A percentile compares a stretch with the other conserved stretches of the same genome.
Evolutionary conservation across 2,888 invertebrate genomes (phyloP).

Genomic region (Hofmannophila pseudospretella): DNA sequence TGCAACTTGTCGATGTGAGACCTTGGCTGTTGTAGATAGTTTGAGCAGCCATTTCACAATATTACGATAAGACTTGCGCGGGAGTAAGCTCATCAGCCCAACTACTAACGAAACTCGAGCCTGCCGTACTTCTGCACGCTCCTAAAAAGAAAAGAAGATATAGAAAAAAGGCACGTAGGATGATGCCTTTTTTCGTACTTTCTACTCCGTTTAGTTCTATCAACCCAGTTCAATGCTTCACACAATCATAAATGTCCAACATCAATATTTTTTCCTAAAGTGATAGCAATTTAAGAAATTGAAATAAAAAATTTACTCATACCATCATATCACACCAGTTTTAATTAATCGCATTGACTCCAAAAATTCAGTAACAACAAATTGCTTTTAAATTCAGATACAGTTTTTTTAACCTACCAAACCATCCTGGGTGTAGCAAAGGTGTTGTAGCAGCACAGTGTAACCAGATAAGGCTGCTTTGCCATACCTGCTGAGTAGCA

Average conservation of each 20-base stretch:
- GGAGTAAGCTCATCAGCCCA: constrained; percentile 61
- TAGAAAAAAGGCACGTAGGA: too few species aligned
- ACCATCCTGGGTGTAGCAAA: constrained; percentile 54
- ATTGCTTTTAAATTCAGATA: too few species aligned
- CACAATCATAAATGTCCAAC: too few species aligned
- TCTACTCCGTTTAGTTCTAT: too few species aligned
- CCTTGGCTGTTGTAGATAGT: constrained; percentile 48
- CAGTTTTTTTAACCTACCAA: constrained; percentile 41
- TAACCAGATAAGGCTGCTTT: constrained; percentile 50
- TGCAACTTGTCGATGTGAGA: constrained; percentile 57
- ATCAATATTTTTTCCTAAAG: too few species aligned
- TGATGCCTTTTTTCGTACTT: too few species aligned
- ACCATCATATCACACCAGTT: too few species aligned
- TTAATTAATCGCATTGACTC: too few species aligned
- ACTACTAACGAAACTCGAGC: constrained; percentile 52
- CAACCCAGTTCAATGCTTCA: too few species aligned
- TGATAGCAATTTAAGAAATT: too few species aligned
- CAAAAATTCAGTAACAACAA: too few species aligned
- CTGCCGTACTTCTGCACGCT: constrained; percentile 53
- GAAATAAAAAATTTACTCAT: too few species aligned
- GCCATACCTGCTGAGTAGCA: constrained; percentile 52
- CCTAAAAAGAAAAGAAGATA: constrained; percentile 33
- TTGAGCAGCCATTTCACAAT: constrained; percentile 57
- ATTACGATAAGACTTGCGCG: constrained; percentile 42
- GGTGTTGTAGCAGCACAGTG: constrained; percentile 51